A percentile compares a stretch with the other conserved stretches of the same genome.
These are phyloP conservation scores for Drosophila pseudotalamancana DNA, from an alignment of 2,888 invertebrate species.

Conservation along the genomic window DNA sequence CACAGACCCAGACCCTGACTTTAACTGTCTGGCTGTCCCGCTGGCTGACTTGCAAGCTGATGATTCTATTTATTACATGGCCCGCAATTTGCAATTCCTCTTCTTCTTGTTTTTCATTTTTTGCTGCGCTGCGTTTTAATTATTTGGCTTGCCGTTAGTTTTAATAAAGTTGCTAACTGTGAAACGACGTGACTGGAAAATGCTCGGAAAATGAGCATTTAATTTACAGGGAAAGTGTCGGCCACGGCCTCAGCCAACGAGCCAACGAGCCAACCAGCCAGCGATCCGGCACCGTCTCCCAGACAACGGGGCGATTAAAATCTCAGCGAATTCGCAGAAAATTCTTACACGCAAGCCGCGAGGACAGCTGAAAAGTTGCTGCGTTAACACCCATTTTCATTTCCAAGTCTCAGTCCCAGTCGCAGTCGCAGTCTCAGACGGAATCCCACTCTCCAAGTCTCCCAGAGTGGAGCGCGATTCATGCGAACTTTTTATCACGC, in stretches of 20 bases:
- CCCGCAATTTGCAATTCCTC: constrained; percentile 68
- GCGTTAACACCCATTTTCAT: constrained; percentile 67
- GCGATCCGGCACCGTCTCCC: too few species aligned
- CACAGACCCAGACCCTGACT: constrained; percentile 50
- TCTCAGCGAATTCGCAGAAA: constrained; percentile 72
- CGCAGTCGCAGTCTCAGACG: too few species aligned
- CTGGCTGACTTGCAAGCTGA: constrained; percentile 39
- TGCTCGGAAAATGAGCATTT: constrained; percentile 65
- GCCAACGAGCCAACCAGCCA: neutral
- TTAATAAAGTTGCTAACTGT: constrained; percentile 79
- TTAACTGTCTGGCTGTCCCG: constrained; percentile 29
- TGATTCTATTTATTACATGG: constrained; percentile 76
- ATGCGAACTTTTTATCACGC: constrained; percentile 74
- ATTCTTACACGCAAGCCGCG: constrained; percentile 76
- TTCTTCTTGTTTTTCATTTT: too few species aligned
- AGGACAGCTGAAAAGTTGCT: constrained; percentile 70
- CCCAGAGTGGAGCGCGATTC: constrained; percentile 37
- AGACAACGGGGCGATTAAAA: constrained; percentile 66
- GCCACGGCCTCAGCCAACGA: constrained; percentile 10
- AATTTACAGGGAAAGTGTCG: constrained; percentile 72
- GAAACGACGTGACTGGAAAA: constrained; percentile 73
- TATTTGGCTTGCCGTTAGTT: constrained; percentile 74
- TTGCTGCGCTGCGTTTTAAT: constrained; percentile 65
- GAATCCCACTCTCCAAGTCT: too few species aligned
- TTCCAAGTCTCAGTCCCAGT: too few species aligned